phyloP scores from a whole-genome alignment of 2,888 invertebrate species.

The Poecilobothrus nobilitatus region DNA sequence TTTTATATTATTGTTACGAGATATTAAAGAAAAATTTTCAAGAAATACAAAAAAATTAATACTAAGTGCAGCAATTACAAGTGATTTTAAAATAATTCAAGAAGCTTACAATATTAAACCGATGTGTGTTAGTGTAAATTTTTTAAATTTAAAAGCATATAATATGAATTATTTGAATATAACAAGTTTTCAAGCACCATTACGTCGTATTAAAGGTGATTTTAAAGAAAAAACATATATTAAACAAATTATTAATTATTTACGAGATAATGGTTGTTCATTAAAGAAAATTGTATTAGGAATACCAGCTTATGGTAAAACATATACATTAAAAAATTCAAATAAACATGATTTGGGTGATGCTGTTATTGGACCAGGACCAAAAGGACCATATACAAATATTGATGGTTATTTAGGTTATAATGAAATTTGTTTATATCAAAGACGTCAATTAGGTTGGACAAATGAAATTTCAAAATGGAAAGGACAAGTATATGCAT shows the following conservation, averaged over 20 bases:
- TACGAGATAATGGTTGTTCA: constrained; percentile 37
- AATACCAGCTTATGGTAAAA: constrained; percentile 41
- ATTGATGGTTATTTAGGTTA: constrained; percentile 29
- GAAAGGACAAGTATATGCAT: constrained; percentile 37
- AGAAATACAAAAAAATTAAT: constrained; percentile 32
- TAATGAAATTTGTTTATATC: constrained; percentile 29
- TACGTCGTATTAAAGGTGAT: constrained; percentile 21
- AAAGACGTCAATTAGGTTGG: constrained; percentile 30
- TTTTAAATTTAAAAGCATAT: constrained; percentile 47
- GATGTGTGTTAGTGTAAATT: constrained; percentile 44
- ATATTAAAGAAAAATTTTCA: constrained; percentile 39
- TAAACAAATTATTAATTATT: constrained; percentile 32
- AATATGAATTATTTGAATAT: constrained; percentile 38
- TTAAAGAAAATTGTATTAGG: constrained; percentile 41
- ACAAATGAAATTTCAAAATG: constrained; percentile 28
- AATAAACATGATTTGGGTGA: constrained; percentile 35
- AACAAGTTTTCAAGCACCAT: constrained; percentile 43
- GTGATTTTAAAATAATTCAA: constrained; percentile 35
- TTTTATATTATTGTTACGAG: constrained; percentile 40
- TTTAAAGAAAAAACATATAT: constrained; percentile 23
- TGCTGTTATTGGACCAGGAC: constrained; percentile 26
- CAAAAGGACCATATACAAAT: constrained; percentile 27
- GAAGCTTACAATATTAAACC: constrained; percentile 42
- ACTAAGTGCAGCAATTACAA: constrained; percentile 46
- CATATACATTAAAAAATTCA: constrained; percentile 36